These are phyloP conservation scores for Caenorhabditis elegans DNA, from an alignment of 1,140 invertebrate species.

Conservation along the genomic window DNA sequence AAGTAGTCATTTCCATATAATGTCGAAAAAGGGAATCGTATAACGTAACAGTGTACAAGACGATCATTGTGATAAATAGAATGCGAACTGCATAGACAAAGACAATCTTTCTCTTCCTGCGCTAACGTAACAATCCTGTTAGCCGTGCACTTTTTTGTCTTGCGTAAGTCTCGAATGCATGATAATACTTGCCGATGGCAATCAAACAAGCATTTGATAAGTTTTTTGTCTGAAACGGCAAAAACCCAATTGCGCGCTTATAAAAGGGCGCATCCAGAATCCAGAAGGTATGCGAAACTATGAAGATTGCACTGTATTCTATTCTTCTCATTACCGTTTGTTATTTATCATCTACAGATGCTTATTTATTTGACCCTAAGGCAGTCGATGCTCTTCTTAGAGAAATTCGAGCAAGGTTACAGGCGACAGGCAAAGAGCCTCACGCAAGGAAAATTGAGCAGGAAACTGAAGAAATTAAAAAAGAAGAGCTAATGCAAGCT, in stretches of 20 bases:
- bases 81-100: neutral
- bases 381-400: neutral
- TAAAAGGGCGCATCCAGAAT: constrained; percentile 21
- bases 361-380: constrained; percentile 9
- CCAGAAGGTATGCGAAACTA: neutral
- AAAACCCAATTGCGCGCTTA: neutral
- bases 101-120: neutral
- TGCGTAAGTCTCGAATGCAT: constrained; percentile 27
- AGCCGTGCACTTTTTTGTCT: constrained; percentile 26
- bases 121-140: constrained; percentile 32
- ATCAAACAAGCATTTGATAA: constrained; percentile 33
- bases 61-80: neutral
- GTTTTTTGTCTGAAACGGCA: constrained; percentile 18
- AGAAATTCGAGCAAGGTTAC: constrained; percentile 17
- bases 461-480: neutral
- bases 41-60: neutral
- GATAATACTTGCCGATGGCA: constrained; percentile 27
- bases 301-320: constrained; percentile 13
- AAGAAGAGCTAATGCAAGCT: neutral
- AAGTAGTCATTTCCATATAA: constrained; percentile 23
- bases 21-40: neutral
- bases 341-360: neutral
- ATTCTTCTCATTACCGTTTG: neutral
- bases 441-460: neutral
- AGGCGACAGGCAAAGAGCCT: neutral